Base-by-base conservation (phyloP, 2,888 invertebrate species). In the Thelaira solivaga region DNA sequence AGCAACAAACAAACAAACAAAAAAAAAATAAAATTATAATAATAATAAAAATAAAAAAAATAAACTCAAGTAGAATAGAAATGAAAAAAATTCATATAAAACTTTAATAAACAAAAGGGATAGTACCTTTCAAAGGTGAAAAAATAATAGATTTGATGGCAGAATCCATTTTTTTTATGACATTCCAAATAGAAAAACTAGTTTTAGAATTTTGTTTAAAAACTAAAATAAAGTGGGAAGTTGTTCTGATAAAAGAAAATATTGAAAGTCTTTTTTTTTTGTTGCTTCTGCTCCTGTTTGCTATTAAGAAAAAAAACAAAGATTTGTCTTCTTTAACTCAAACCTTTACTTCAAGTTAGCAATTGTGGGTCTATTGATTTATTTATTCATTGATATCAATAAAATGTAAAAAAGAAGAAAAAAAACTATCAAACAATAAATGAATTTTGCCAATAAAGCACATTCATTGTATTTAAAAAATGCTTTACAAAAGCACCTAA, bases 391-490 rank as follows among this genome's bases (percentile, higher is more conserved):
- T 71, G 51, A 62, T 55, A 2, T n/a, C 6, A 68, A 64, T 59
- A 49, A 49, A 43, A 39, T 43, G n/a, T n/a, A n/a, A n/a, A n/a
- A n/a, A n/a, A n/a, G n/a, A n/a, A n/a, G n/a, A n/a, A n/a, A n/a
- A n/a, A 39, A 68, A 73, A 77, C 62, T 77, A 77, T 77, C 73
- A 73, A 79, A 80, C 80, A 80, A 86, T 86, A 85, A 83, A 84
- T 82, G 83, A 86, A 86, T 71, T 86, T 85, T 86, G 86, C 86
- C 87, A 86, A 86, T 86, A 86, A 86, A 86, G 86, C 86, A 86
- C 81, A 86, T 86, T 86, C 87, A 85, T 86, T 86, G 86, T 86
- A 85, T 72, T 80, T 57, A 83, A 82, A 85, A 86, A 86, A 85
- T 86, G 84, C 84, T 84, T 84, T 83, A 85, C 85, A 85, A 71